Conservation (phyloP, 2,113 vertebrate genomes). For the Acrocephalus kingi region DNA sequence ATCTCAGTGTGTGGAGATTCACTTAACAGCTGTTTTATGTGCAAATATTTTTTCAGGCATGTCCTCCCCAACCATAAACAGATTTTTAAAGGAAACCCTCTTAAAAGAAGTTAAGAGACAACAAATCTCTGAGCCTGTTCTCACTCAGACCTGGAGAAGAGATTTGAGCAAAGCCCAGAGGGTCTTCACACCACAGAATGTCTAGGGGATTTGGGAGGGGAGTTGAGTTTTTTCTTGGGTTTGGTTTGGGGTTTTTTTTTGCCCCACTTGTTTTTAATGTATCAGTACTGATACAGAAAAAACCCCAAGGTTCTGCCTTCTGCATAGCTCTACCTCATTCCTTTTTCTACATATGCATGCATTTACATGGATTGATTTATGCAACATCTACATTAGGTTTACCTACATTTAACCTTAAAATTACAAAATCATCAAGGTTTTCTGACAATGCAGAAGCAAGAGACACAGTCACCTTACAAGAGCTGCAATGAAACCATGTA, state of each 20-base stretch:
- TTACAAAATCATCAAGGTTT: not conserved
- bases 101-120: constrained; percentile 65
- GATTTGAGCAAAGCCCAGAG: not conserved
- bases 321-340: not conserved
- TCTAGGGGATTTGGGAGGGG: accelerated
- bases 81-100: constrained; percentile 63
- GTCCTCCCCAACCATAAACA: constrained; percentile 79
- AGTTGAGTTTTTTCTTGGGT: not conserved
- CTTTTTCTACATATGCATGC: not conserved
- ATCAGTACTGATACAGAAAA: not conserved
- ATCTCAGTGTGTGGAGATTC: constrained; percentile 79
- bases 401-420: not conserved
- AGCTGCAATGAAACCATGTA: not conserved
- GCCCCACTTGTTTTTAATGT: not conserved
- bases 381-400: not conserved
- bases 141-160: not conserved
- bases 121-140: constrained; percentile 30
- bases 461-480: not conserved
- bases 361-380: not conserved
- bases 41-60: constrained; percentile 85
- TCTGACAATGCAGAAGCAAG: not conserved
- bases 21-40: constrained; percentile 83
- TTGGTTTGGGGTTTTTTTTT: too few relatives aligned
- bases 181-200: not conserved
- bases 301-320: not conserved